Percentiles rank a stretch among this genome's conserved stretches.
Conservation (phyloP, 2,888 invertebrate genomes). For the Perizoma affinitatum region DNA sequence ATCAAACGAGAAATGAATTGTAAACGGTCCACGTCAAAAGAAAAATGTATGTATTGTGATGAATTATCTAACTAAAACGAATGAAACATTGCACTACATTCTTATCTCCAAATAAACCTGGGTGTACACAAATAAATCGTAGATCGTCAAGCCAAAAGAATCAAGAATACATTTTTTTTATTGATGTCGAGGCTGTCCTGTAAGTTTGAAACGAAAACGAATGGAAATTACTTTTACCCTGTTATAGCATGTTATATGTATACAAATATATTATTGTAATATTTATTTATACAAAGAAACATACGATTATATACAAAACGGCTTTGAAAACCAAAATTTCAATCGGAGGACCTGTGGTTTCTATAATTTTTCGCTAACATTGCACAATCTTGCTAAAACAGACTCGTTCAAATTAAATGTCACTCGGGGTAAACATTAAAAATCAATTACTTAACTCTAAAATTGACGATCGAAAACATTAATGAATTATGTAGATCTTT, state of each 20-base stretch:
- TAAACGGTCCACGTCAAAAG: conserved; percentile 3
- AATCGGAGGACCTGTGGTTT: conserved; percentile 13
- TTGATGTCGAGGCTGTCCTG: conserved; percentile 3
- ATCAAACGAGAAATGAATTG: conserved; percentile 13
- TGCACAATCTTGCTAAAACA: too few relatives aligned
- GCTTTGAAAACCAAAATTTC: not conserved
- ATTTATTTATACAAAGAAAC: conserved; percentile 8
- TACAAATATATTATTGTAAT: conserved; percentile 16
- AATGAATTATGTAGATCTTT: conserved; percentile 19
- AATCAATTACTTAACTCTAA: not conserved
- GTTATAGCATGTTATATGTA: conserved; percentile 4
- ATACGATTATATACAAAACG: conserved; percentile 5
- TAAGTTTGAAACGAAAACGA: not conserved
- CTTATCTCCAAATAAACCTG: not conserved
- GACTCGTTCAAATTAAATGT: too few relatives aligned
- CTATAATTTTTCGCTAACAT: conserved; percentile 4
- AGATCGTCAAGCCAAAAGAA: not conserved
- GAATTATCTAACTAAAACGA: not conserved
- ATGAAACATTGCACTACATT: conserved; percentile 1
- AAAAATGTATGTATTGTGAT: conserved; percentile 10
- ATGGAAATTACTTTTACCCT: conserved; percentile 14
- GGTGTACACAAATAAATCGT: not conserved
- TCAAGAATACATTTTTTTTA: conserved; percentile 3
- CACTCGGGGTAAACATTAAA: not conserved
- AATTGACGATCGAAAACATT: conserved; percentile 16